A percentile compares a stretch with the other conserved stretches of the same genome.
Conservation (phyloP, 2,113 vertebrate genomes). For the Scatophagus argus region DNA sequence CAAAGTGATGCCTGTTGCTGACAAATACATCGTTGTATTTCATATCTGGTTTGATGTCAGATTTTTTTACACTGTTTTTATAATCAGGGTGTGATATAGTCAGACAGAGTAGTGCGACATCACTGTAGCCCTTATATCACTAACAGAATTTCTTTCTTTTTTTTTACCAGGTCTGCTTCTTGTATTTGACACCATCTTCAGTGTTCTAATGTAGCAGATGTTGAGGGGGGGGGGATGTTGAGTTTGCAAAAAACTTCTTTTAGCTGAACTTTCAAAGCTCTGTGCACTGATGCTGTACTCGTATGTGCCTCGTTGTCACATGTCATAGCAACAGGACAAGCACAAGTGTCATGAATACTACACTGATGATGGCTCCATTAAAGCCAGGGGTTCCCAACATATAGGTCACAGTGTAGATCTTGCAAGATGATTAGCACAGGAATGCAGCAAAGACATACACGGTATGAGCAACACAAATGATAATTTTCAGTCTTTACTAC, state of each 20-base stretch:
- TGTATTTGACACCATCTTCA: not conserved
- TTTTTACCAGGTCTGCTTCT: conserved; percentile 1
- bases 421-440: not conserved
- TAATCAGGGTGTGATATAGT: not conserved
- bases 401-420: not conserved
- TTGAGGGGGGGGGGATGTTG: not conserved
- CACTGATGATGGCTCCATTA: not conserved
- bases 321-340: not conserved
- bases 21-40: conserved; percentile 17
- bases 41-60: not conserved
- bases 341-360: not conserved
- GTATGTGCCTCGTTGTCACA: not conserved
- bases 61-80: not conserved
- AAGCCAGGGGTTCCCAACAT: too few species aligned
- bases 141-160: not conserved
- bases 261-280: not conserved
- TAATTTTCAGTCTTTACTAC: not conserved
- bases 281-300: not conserved
- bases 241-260: not conserved
- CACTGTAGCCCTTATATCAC: not conserved
- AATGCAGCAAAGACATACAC: not conserved
- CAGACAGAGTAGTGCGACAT: conserved; percentile 1
- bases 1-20: conserved; percentile 33
- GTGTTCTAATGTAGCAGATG: conserved; percentile 16
- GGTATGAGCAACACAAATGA: not conserved